phyloP scores from a whole-genome alignment of 2,888 invertebrate species.

The Diaprepes abbreviatus region DNA sequence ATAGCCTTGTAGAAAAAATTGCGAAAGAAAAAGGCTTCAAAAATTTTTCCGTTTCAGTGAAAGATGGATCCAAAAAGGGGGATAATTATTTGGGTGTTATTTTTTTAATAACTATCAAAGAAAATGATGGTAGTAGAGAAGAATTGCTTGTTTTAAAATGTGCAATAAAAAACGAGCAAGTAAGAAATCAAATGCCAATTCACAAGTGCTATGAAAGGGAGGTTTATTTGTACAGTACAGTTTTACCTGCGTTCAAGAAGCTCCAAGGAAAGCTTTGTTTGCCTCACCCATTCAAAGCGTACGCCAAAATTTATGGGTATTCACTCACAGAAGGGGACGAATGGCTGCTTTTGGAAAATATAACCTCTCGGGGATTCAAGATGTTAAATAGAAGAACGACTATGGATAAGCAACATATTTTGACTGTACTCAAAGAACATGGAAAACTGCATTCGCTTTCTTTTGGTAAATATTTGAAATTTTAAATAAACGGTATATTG shows the following conservation, averaged over 20 bases:
- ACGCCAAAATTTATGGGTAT: slow-evolving; percentile 8
- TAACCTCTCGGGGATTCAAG: slow-evolving; percentile 16
- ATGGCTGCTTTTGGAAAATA: slow-evolving; percentile 35
- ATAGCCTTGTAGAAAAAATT: not conserved
- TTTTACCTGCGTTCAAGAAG: slow-evolving; percentile 21
- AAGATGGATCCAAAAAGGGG: slow-evolving; percentile 30
- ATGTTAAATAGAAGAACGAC: slow-evolving; percentile 28
- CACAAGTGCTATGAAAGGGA: slow-evolving; percentile 20
- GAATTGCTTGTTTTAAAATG: slow-evolving; percentile 16
- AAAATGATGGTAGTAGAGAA: not conserved
- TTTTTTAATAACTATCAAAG: slow-evolving; percentile 14
- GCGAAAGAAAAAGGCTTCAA: slow-evolving; percentile 23
- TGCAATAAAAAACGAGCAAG: slow-evolving; percentile 12
- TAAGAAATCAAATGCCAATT: slow-evolving; percentile 27
- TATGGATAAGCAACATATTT: slow-evolving; percentile 20
- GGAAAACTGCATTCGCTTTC: slow-evolving; percentile 41
- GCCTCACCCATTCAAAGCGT: slow-evolving; percentile 13
- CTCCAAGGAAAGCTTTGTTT: slow-evolving; percentile 25
- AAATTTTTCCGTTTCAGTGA: slow-evolving; percentile 1
- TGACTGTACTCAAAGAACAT: slow-evolving; percentile 20
- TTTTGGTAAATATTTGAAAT: slow-evolving; percentile 31
- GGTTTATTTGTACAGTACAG: slow-evolving; percentile 24
- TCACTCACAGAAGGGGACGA: slow-evolving; percentile 19
- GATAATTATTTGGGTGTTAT: slow-evolving; percentile 38
- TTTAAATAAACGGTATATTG: no score